Evolutionary conservation across 2,888 invertebrate genomes (phyloP).

Genomic region (Oscheius sp.): DNA sequence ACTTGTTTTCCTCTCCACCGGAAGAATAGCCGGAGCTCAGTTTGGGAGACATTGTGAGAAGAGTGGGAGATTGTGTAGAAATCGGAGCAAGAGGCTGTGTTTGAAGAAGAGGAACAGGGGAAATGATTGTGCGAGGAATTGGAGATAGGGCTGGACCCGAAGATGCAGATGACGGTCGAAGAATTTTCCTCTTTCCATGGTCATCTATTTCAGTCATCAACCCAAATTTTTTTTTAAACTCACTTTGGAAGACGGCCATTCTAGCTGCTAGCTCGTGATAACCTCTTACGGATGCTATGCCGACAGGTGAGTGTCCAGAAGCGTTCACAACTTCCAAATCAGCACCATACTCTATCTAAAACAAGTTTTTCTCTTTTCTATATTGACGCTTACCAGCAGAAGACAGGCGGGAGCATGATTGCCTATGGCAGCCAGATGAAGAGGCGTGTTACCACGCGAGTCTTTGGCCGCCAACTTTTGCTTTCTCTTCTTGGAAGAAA

Average conservation of each 20-base stretch:
- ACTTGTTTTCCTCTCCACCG: slow-evolving; percentile 38
- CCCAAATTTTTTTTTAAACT: not conserved
- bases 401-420: slow-evolving; percentile 62
- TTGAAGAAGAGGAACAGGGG: not conserved
- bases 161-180: slow-evolving; percentile 5
- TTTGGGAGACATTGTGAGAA: slow-evolving; percentile 31
- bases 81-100: slow-evolving; percentile 23
- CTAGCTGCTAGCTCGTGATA: slow-evolving; percentile 53
- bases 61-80: slow-evolving; percentile 17
- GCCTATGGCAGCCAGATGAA: slow-evolving; percentile 69
- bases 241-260: slow-evolving; percentile 45
- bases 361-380: not conserved
- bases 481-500: slow-evolving; percentile 56
- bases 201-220: not conserved
- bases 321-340: slow-evolving; percentile 60
- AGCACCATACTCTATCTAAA: slow-evolving; percentile 63
- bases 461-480: slow-evolving; percentile 61
- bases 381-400: slow-evolving; percentile 49
- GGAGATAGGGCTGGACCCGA: slow-evolving; percentile 24
- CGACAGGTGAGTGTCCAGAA: slow-evolving; percentile 57
- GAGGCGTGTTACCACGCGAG: slow-evolving; percentile 67
- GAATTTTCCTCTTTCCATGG: slow-evolving; percentile 15
- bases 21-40: slow-evolving; percentile 47
- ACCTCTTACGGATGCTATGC: slow-evolving; percentile 58
- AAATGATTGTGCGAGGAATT: slow-evolving; percentile 2